Conservation (phyloP, 2,113 vertebrate species). For the Lepidothrix coronata region DNA sequence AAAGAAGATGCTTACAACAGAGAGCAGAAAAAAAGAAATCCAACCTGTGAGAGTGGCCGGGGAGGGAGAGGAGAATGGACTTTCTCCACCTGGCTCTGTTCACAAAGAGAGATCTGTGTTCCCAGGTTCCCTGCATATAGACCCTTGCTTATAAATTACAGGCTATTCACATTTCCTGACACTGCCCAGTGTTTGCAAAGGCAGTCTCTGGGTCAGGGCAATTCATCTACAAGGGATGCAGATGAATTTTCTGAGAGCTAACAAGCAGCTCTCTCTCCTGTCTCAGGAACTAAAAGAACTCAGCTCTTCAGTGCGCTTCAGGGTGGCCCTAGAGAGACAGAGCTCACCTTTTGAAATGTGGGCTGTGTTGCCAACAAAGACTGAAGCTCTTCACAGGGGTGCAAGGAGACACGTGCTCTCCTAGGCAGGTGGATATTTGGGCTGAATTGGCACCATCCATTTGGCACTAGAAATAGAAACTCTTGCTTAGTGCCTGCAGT, state of each 20-base stretch:
- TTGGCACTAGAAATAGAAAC: background rate
- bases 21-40: background rate
- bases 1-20: background rate
- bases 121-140: background rate
- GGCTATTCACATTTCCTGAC: background rate
- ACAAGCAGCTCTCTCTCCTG: background rate
- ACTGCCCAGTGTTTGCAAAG: background rate
- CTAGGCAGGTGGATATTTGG: background rate
- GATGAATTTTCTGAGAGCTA: background rate
- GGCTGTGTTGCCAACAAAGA: background rate
- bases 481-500: background rate
- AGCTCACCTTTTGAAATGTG: background rate
- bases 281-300: background rate
- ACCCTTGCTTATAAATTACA: background rate
- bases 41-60: rapidly evolving
- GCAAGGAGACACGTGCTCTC: rapidly evolving
- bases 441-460: background rate
- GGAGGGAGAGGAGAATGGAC: background rate
- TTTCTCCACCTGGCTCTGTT: background rate
- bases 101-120: background rate
- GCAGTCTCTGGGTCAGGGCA: background rate
- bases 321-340: background rate
- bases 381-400: background rate
- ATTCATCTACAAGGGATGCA: background rate
- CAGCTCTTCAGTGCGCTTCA: background rate